Conservation (phyloP, 2,888 invertebrate genomes). For the Heliconius erato region DNA sequence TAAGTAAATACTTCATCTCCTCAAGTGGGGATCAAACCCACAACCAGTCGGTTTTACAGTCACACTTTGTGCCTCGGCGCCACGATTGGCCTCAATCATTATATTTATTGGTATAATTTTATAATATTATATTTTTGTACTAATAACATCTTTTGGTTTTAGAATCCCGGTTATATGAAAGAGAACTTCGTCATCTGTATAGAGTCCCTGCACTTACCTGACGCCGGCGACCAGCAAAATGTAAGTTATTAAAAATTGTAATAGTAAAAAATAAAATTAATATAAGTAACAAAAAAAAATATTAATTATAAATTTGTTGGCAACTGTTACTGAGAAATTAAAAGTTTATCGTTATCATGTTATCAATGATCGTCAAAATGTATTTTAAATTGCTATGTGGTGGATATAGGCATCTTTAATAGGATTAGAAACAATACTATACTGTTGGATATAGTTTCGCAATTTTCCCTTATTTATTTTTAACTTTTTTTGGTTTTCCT, state of each 20-base stretch:
- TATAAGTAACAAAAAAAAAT: too few species aligned
- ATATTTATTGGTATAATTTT: neutral
- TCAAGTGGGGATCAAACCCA: too few species aligned
- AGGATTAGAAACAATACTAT: too few species aligned
- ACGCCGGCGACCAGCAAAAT: constrained; percentile 93
- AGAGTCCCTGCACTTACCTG: constrained; percentile 97
- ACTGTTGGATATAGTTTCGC: too few species aligned
- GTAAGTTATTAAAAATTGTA: constrained; percentile 87
- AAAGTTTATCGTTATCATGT: neutral
- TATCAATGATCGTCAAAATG: neutral
- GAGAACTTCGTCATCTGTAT: constrained; percentile 97
- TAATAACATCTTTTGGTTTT: constrained; percentile 57
- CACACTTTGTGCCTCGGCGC: too few species aligned
- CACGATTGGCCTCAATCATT: too few species aligned
- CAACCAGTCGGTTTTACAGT: too few species aligned
- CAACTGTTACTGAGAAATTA: neutral
- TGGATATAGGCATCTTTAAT: neutral
- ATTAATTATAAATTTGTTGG: neutral
- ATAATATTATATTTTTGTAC: neutral
- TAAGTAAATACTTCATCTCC: too few species aligned
- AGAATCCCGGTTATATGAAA: constrained; percentile 98
- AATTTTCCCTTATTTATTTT: too few species aligned
- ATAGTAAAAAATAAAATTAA: neutral
- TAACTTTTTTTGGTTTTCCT: too few species aligned
- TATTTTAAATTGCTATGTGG: neutral